Conservation (phyloP, 1,140 invertebrate genomes). For the Saxidomus purpurata region DNA sequence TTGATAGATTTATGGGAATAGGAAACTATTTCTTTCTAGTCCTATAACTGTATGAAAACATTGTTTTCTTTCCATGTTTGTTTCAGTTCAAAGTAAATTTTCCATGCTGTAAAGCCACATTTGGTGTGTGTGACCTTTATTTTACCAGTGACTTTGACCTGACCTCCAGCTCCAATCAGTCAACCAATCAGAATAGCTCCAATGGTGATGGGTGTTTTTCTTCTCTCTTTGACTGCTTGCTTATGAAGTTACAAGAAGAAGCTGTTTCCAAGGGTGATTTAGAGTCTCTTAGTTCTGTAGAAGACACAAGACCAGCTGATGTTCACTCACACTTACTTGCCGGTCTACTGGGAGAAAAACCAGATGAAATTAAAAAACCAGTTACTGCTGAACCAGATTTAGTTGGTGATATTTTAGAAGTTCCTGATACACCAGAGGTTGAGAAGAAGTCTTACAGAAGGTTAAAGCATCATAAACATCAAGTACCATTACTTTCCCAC, state of each 20-base stretch:
- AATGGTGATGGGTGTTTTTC: conserved; percentile 56
- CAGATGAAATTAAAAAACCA: not conserved
- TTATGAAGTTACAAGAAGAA: conserved; percentile 22
- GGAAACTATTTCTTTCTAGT: no score
- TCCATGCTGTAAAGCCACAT: conserved; percentile 51
- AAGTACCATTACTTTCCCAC: conserved; percentile 2
- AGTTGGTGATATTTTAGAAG: not conserved
- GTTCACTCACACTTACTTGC: conserved; percentile 31
- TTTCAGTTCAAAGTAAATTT: conserved; percentile 47
- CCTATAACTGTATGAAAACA: not conserved
- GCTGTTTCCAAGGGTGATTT: conserved; percentile 18
- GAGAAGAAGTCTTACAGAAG: conserved; percentile 14
- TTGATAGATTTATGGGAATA: not conserved
- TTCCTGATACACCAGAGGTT: conserved; percentile 41
- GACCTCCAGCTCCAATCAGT: conserved; percentile 12
- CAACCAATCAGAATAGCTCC: conserved; percentile 43
- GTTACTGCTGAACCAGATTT: not conserved
- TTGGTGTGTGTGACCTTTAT: conserved; percentile 60
- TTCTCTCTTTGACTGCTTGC: conserved; percentile 48
- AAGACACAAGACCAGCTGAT: conserved; percentile 17
- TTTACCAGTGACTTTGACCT: conserved; percentile 57
- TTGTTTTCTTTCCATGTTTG: not conserved
- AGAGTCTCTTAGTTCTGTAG: not conserved
- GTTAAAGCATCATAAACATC: not conserved
- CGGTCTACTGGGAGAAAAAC: conserved; percentile 41